Evolutionary conservation across 2,888 invertebrate species (phyloP).

Genomic region (Eucera pruinosa): DNA sequence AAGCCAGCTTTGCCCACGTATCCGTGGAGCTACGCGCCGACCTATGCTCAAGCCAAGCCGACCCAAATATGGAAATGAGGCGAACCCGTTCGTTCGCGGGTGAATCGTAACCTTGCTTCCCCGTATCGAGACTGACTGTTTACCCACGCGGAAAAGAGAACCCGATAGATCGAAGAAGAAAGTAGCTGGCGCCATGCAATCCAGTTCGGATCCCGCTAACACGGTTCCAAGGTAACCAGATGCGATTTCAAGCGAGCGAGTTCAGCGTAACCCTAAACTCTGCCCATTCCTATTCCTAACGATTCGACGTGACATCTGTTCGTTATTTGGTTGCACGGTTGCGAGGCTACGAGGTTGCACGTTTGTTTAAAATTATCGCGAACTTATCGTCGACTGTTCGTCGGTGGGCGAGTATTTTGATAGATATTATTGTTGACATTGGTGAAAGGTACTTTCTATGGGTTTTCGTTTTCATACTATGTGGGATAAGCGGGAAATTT

Average conservation of each 20-base stretch:
- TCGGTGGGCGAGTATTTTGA: no score
- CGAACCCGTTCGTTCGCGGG: slow-evolving; percentile 29
- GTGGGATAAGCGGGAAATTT: slow-evolving; percentile 28
- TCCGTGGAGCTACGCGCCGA: slow-evolving; percentile 81
- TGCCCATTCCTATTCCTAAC: not conserved
- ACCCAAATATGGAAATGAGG: slow-evolving; percentile 76
- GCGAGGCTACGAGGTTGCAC: not conserved
- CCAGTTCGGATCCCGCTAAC: not conserved
- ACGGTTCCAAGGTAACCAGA: not conserved
- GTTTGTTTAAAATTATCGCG: not conserved
- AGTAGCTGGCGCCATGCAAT: slow-evolving; percentile 33
- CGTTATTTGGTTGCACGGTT: not conserved
- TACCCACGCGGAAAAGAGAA: slow-evolving; percentile 52
- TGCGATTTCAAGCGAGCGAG: no score
- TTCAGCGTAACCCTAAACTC: not conserved
- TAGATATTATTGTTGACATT: not conserved
- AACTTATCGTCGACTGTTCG: no score
- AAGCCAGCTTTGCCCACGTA: slow-evolving; percentile 71
- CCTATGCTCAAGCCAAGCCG: slow-evolving; percentile 72
- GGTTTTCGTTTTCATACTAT: slow-evolving; percentile 3
- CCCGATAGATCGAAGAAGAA: slow-evolving; percentile 48
- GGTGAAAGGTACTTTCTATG: slow-evolving; percentile 29
- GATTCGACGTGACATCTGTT: not conserved
- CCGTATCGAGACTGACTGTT: slow-evolving; percentile 51
- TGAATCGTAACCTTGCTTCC: slow-evolving; percentile 29